Evolutionary conservation across 2,797 vertebrate genomes (phyloP), one percentile per base, ranked within the genome.

Genomic region (Silurus lanzhouensis): DNA sequence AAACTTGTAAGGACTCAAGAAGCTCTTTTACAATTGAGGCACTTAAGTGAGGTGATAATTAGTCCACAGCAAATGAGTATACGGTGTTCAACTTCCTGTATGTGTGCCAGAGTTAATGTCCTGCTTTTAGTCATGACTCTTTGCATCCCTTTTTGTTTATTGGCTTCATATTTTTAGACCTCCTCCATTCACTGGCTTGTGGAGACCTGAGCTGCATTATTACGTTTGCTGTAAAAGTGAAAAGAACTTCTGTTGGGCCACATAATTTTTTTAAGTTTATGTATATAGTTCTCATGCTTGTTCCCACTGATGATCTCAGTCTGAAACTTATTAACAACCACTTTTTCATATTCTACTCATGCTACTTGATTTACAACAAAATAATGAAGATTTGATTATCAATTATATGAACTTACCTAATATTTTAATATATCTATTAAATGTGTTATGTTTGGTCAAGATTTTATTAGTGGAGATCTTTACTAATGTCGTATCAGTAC

Each of bases 1-100:
- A 92, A 86, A 90, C 89, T 48, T 83, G 84, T 87, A 81, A 31
- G 44, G 81, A 86, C 52, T 64, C 80, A 25, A 76, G 55, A 61
- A 57, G 72, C 71, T 67, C 83, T 82, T 91, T 90, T 90, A 89
- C 82, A 89, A 83, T 85, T 64, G 82, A 81, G 87, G 84, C 74
- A 85, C 85, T 86, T 87, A 77, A 66, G 83, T 63, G 70, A 75
- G 87, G 83, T 87, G 81, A 87, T 87, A 85, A 89, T 89, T 85
- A 75, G 71, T 84, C 13, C 76, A 83, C 58, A 72, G 55, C 61
- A 81, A 71, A 82, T 82, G 86, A 87, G 81, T 72, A 87, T 48
- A 25, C 17, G 70, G 48, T 79, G 80, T 77, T 84, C 57, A 79
- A 86, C 87, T 87, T 88, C 84, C 83, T 85, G 77, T 76, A 76